Conservation (phyloP, 2,888 invertebrate genomes). For the Ochropleura leucogaster region DNA sequence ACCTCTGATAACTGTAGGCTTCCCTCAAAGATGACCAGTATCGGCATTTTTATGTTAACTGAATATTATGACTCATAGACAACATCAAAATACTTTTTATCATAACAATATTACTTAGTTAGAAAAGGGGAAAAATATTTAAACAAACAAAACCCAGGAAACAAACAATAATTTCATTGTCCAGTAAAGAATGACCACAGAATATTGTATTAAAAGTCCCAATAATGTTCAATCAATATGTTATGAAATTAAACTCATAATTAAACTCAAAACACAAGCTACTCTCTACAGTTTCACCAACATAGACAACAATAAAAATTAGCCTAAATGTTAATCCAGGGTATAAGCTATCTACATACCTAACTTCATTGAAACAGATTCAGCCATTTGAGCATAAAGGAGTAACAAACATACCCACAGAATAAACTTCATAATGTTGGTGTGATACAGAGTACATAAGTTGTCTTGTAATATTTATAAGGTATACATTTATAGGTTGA, state of each 20-base stretch:
- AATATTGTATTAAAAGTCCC: not conserved
- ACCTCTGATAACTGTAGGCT: too few relatives aligned
- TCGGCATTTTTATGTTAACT: not conserved
- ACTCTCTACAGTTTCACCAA: too few relatives aligned
- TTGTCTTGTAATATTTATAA: constrained; percentile 49
- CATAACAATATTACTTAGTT: not conserved
- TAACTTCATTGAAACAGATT: too few relatives aligned
- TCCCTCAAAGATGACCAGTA: not conserved
- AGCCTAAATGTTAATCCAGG: too few relatives aligned
- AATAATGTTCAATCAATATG: not conserved
- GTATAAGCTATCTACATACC: too few relatives aligned
- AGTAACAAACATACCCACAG: too few relatives aligned
- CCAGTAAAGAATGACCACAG: not conserved
- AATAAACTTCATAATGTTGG: too few relatives aligned
- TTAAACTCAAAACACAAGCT: not conserved
- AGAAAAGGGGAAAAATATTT: not conserved
- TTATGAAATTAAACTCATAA: not conserved
- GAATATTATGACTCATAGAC: not conserved
- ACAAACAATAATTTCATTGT: not conserved
- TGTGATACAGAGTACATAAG: constrained; percentile 11
- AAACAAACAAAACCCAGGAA: too few relatives aligned
- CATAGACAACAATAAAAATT: too few relatives aligned
- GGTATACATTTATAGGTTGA: not conserved
- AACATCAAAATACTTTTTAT: not conserved
- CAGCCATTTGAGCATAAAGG: too few relatives aligned